A percentile compares a stretch with the other conserved stretches of the same genome.
These are phyloP conservation scores for Ditula angustiorana DNA, from an alignment of 2,888 invertebrate species.

Conservation along the genomic window DNA sequence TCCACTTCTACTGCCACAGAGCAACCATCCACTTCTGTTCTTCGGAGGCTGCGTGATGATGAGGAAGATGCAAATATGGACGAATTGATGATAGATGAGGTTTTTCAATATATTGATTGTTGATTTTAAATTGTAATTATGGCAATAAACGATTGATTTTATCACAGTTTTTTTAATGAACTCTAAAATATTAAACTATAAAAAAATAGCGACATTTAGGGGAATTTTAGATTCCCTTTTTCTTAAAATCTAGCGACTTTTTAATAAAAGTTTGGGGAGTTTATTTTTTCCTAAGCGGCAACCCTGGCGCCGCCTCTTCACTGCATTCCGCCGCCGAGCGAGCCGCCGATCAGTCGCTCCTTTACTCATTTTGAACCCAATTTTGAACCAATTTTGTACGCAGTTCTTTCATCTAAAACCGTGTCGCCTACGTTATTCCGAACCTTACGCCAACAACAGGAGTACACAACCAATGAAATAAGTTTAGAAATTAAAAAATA, in stretches of 20 bases:
- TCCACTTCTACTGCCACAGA: neutral
- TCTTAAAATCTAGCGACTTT: neutral
- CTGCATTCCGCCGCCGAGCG: too few species aligned
- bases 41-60: neutral
- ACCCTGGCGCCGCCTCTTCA: too few species aligned
- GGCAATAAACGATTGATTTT: neutral
- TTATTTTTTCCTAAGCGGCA: conserved; percentile 24
- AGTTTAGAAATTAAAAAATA: too few species aligned
- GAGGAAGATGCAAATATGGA: too few species aligned
- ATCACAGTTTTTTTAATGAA: neutral
- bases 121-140: neutral
- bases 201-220: neutral
- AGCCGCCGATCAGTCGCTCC: too few species aligned
- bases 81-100: neutral
- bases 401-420: too few species aligned
- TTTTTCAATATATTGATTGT: neutral
- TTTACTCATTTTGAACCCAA: too few species aligned
- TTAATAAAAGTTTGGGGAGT: neutral
- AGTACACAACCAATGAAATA: too few species aligned
- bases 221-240: neutral
- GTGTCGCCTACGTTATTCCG: too few species aligned
- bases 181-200: neutral
- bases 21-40: neutral
- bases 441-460: too few species aligned
- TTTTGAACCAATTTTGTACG: too few species aligned